Base-by-base conservation (phyloP, 2,888 invertebrate species). In the Mimas tiliae region DNA sequence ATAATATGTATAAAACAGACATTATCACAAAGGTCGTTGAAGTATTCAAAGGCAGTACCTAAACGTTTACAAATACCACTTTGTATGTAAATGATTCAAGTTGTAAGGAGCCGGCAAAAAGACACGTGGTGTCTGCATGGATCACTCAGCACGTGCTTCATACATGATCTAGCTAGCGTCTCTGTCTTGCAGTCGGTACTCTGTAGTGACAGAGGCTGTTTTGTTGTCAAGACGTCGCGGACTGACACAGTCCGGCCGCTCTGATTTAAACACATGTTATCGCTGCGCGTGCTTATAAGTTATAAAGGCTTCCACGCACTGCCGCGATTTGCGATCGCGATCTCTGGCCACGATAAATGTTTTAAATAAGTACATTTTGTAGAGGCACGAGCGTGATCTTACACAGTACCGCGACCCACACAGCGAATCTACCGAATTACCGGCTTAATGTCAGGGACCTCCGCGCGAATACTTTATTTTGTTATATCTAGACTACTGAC, bases 81-180 rank as follows among this genome's bases (percentile, higher is more conserved):
- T 58, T 42, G 58, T 42, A 58, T 58, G 38, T 38, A 58, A 58
- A 58, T 58, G 9, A 58, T 38, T 19, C 11, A 55, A 58, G 38
- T 19, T 58, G 42, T 42, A 42, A 58, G 55, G 38, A 58, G 38
- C 38, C 55, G 38, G 58, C 42, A 38, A 42, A 19, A 34, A 62
- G 74, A 71, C 82, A 87, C 87, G 86, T 82, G 83, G 74, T 79
- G 74, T 67, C 77, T 74, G 83, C 82, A 80, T 85, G 84, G 71
- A 69, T 70, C 72, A 65, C 51, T 67, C 65, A 64, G 74, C 87
- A 87, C 86, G 88, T 85, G 84, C 75, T 73, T 67, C 67, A 70
- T 72, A 79, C 86, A 84, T 89, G 88, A 75, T 81, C 73, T 64
- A 74, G 76, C 73, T 64, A 74, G 76, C 71, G 73, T 82, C 81